Conservation (phyloP, 2,797 vertebrate species). For the Meriones psammophilus region DNA sequence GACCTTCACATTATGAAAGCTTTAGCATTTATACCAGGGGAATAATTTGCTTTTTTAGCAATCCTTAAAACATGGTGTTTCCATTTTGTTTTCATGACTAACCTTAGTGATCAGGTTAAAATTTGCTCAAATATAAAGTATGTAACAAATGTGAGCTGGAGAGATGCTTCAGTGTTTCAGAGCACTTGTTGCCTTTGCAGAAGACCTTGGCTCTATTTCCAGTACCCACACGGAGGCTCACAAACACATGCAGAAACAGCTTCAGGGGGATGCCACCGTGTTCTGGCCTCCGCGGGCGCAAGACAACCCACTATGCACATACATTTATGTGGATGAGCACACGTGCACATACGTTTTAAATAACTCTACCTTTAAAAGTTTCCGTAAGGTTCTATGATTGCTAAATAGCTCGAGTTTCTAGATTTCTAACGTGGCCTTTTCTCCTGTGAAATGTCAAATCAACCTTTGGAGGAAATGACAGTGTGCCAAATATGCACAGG, state of each 20-base stretch:
- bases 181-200: neutral
- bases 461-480: neutral
- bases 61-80: neutral
- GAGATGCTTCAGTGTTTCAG: neutral
- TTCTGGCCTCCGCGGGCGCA: neutral
- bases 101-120: neutral
- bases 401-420: neutral
- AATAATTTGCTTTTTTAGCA: neutral
- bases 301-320: neutral
- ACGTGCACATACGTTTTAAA: neutral
- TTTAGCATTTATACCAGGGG: neutral
- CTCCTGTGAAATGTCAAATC: fast-evolving
- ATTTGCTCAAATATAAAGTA: neutral
- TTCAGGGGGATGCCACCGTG: no score
- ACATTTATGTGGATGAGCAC: neutral
- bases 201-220: neutral
- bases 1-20: neutral
- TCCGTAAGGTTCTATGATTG: neutral
- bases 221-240: neutral
- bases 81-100: neutral
- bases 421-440: neutral
- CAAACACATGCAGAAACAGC: neutral
- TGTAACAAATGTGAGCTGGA: no score
- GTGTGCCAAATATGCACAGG: neutral
- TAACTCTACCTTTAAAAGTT: neutral